Evolutionary conservation across 2,888 invertebrate genomes (phyloP).

Genomic region (Elysia crispata): DNA sequence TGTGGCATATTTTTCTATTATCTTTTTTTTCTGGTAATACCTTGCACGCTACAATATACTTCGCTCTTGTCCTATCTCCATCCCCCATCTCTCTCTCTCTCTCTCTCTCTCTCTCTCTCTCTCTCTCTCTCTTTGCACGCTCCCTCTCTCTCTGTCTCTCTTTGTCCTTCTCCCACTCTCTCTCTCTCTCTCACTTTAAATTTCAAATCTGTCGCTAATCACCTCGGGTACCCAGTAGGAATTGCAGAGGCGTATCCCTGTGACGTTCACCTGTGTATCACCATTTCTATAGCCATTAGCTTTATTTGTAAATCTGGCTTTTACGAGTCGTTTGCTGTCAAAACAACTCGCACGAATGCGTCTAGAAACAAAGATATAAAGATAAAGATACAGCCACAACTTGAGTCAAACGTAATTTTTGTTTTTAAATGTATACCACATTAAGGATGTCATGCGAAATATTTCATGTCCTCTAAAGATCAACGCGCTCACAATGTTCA

Average conservation of each 20-base stretch:
- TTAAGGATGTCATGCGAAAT: too few species aligned
- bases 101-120: conserved; percentile 36
- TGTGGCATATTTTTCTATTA: too few species aligned
- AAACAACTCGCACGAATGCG: background rate
- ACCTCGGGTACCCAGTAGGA: conserved; percentile 99
- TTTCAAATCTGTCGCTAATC: conserved; percentile 36
- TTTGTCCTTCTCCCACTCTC: too few species aligned
- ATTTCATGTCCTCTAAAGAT: too few species aligned
- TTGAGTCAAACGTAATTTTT: too few species aligned
- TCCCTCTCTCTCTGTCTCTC: conserved; percentile 21
- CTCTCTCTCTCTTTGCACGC: conserved; percentile 15
- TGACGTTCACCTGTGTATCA: conserved; percentile 17
- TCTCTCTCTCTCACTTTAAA: too few species aligned
- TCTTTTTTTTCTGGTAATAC: too few species aligned
- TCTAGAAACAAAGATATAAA: too few species aligned
- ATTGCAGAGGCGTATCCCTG: conserved; percentile 88
- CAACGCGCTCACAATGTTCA: too few species aligned
- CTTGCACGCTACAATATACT: too few species aligned
- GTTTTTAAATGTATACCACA: too few species aligned
- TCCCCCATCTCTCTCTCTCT: conserved; percentile 20
- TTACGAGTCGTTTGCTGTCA: background rate
- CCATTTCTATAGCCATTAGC: background rate
- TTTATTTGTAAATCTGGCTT: conserved; percentile 28
- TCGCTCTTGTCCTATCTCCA: background rate
- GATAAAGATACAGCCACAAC: too few species aligned